A percentile compares a stretch with the other conserved stretches of the same genome.
These are phyloP conservation scores for Eupsilia transversa DNA, from an alignment of 2,888 invertebrate genomes.

Conservation along the genomic window DNA sequence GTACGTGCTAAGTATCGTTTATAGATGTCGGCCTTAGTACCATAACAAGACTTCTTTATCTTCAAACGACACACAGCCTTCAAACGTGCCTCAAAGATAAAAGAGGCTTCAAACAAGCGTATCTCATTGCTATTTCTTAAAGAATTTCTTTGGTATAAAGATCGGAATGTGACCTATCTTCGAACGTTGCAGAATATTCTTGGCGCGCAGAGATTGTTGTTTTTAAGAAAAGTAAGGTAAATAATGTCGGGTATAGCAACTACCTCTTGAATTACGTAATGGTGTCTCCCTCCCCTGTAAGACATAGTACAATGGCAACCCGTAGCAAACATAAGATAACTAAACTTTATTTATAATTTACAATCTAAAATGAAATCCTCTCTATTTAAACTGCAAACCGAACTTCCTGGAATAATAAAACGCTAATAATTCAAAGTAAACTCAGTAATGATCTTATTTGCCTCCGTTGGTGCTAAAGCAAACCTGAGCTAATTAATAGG, in stretches of 20 bases:
- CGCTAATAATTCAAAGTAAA: constrained; percentile 36
- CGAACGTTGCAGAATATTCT: constrained; percentile 40
- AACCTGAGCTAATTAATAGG: constrained; percentile 67
- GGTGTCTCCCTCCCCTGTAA: too few relatives aligned
- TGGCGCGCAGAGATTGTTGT: constrained; percentile 10
- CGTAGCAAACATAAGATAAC: not conserved
- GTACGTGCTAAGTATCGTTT: not conserved
- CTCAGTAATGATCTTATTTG: constrained; percentile 47
- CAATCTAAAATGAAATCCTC: constrained; percentile 4
- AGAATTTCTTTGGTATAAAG: constrained; percentile 50
- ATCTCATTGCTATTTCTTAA: constrained; percentile 39
- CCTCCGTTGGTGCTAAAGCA: constrained; percentile 63
- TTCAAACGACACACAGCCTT: constrained; percentile 8
- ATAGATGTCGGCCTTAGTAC: not conserved
- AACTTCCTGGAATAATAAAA: constrained; percentile 1
- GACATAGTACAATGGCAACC: not conserved
- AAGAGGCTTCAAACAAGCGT: constrained; percentile 40
- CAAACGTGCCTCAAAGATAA: constrained; percentile 20
- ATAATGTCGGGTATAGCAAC: not conserved
- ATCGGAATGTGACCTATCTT: constrained; percentile 36
- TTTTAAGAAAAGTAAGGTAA: not conserved
- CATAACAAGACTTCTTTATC: constrained; percentile 11
- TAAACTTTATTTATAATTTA: not conserved
- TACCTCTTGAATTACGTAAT: too few relatives aligned
- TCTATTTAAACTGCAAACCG: constrained; percentile 5